phyloP scores from a whole-genome alignment of 2,797 vertebrate genomes.

The Cuculus canorus region DNA sequence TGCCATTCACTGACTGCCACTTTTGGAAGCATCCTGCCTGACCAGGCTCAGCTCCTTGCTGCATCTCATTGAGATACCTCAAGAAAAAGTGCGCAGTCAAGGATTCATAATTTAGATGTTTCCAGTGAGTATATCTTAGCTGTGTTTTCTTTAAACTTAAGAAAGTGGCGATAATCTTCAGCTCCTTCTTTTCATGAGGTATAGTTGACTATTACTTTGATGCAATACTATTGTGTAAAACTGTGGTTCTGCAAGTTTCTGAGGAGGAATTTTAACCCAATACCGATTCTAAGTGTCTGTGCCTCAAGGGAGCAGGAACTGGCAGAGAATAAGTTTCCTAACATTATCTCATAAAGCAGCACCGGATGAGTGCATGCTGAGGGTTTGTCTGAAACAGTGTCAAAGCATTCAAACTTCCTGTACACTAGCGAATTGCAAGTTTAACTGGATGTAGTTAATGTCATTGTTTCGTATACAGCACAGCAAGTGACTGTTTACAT shows the following conservation, averaged over 20 bases:
- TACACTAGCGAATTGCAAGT: background rate
- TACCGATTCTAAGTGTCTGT: background rate
- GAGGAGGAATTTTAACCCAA: background rate
- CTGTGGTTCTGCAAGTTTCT: background rate
- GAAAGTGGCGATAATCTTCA: background rate
- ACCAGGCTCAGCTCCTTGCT: background rate
- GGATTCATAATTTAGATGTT: background rate
- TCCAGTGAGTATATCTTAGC: background rate
- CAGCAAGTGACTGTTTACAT: background rate
- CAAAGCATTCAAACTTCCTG: background rate
- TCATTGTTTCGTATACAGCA: background rate
- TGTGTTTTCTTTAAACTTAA: background rate
- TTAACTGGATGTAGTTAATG: background rate
- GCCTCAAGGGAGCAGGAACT: background rate
- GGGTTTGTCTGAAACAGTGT: background rate
- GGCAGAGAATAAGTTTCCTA: background rate
- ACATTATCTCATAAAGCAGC: background rate
- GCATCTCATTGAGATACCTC: background rate
- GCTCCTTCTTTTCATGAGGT: background rate
- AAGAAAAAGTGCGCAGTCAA: background rate
- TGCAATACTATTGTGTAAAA: background rate
- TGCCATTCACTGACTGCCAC: background rate
- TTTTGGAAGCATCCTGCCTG: background rate
- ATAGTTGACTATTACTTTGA: background rate
- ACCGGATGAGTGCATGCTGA: background rate